Evolutionary conservation across 2,797 vertebrate genomes (phyloP).

Genomic region (Pelochelys cantorii): DNA sequence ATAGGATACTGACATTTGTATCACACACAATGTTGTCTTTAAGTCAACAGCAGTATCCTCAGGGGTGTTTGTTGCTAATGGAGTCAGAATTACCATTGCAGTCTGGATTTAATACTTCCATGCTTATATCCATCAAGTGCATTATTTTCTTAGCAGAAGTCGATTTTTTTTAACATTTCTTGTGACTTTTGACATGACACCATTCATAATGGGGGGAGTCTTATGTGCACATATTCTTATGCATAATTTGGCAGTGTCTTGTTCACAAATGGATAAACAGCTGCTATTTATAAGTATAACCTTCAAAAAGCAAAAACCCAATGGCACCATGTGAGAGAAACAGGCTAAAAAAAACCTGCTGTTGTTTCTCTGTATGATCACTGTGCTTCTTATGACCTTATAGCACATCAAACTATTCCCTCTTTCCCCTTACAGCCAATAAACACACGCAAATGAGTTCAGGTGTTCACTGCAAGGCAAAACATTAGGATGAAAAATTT

Average conservation of each 20-base stretch:
- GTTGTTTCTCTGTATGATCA: constrained; percentile 41
- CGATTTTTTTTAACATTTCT: constrained; percentile 74
- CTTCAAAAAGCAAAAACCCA: constrained; percentile 62
- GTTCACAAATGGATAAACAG: constrained; percentile 76
- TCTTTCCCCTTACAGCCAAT: not conserved
- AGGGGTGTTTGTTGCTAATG: constrained; percentile 81
- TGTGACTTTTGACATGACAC: constrained; percentile 79
- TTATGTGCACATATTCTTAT: constrained; percentile 51
- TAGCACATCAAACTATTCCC: not conserved
- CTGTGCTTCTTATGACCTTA: constrained; percentile 25
- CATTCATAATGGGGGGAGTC: constrained; percentile 64
- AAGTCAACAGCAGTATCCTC: constrained; percentile 74
- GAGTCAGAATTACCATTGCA: constrained; percentile 80
- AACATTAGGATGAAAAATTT: constrained; percentile 20
- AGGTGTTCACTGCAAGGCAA: not conserved
- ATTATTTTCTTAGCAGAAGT: constrained; percentile 71
- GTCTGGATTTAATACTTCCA: constrained; percentile 80
- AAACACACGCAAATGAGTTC: constrained; percentile 11
- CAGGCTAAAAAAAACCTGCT: constrained; percentile 47
- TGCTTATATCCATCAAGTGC: constrained; percentile 67
- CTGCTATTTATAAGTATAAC: constrained; percentile 52
- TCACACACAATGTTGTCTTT: constrained; percentile 78
- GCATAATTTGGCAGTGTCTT: constrained; percentile 56
- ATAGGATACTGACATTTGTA: constrained; percentile 74
- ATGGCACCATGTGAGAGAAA: constrained; percentile 30